These are phyloP conservation scores for Pachymerium ferrugineum DNA, from an alignment of 2,888 invertebrate species.

Conservation along the genomic window DNA sequence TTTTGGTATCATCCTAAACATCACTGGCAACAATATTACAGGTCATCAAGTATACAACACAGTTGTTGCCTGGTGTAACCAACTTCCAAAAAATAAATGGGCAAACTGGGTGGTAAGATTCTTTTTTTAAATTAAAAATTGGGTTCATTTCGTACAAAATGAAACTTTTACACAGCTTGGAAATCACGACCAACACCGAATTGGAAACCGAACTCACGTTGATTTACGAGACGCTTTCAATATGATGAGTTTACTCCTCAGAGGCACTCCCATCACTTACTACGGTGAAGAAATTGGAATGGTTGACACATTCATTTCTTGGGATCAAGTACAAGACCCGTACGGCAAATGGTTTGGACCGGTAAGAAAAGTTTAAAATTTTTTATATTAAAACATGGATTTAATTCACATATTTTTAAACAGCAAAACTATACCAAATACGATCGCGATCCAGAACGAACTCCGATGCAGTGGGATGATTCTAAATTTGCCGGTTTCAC, in stretches of 20 bases:
- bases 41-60: constrained; percentile 55
- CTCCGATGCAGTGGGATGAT: constrained; percentile 73
- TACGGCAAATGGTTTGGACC: neutral
- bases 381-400: too few relatives aligned
- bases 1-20: constrained; percentile 60
- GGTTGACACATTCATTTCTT: too few relatives aligned
- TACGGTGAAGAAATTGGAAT: too few relatives aligned
- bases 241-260: too few relatives aligned
- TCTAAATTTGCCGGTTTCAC: constrained; percentile 51
- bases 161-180: too few relatives aligned
- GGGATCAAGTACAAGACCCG: neutral
- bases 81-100: constrained; percentile 56
- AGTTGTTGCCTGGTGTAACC: constrained; percentile 60
- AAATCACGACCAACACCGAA: too few relatives aligned
- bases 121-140: too few relatives aligned
- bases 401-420: too few relatives aligned
- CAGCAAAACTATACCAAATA: neutral
- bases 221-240: too few relatives aligned
- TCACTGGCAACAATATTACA: constrained; percentile 42
- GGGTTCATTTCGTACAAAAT: too few relatives aligned
- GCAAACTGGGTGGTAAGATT: constrained; percentile 71
- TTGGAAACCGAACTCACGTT: too few relatives aligned
- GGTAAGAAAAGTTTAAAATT: neutral
- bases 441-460: constrained; percentile 50
- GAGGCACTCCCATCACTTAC: too few relatives aligned